A percentile compares a stretch with the other conserved stretches of the same genome.
Conservation (phyloP, 2,888 invertebrate genomes). For the Campaea margaritaria region DNA sequence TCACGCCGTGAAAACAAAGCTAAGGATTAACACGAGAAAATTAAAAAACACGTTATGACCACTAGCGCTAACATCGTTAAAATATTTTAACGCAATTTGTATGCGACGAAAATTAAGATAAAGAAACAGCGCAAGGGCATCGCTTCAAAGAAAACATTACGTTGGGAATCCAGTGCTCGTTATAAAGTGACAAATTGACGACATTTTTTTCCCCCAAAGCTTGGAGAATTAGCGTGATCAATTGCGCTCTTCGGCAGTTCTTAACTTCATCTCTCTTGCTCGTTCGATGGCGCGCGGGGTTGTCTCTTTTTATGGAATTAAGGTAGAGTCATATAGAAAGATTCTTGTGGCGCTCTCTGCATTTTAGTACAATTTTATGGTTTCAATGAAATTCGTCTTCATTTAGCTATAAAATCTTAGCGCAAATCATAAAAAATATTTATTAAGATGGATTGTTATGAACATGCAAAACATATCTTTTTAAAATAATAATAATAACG, state of each 20-base stretch:
- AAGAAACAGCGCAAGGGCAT: conserved; percentile 45
- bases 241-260: conserved; percentile 74
- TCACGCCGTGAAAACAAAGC: conserved; percentile 39
- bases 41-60: conserved; percentile 37
- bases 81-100: conserved; percentile 46
- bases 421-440: conserved; percentile 1
- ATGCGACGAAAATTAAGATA: conserved; percentile 40
- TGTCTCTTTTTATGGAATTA: conserved; percentile 35
- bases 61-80: conserved; percentile 42
- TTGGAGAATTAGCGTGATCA: conserved; percentile 80
- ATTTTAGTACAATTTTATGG: conserved; percentile 30
- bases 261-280: conserved; percentile 58
- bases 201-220: conserved; percentile 74
- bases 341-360: conserved; percentile 20
- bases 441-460: background rate
- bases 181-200: conserved; percentile 78
- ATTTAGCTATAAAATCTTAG: conserved; percentile 13
- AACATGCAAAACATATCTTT: background rate
- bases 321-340: conserved; percentile 20
- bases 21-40: conserved; percentile 37
- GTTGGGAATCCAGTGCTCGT: conserved; percentile 64
- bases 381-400: conserved; percentile 21
- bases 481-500: too few relatives aligned
- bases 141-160: conserved; percentile 54
- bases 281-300: conserved; percentile 27